Evolutionary conservation across 2,797 vertebrate species (phyloP), one percentile per base, ranked within the genome.

Genomic region (Loriculus beryllinus): DNA sequence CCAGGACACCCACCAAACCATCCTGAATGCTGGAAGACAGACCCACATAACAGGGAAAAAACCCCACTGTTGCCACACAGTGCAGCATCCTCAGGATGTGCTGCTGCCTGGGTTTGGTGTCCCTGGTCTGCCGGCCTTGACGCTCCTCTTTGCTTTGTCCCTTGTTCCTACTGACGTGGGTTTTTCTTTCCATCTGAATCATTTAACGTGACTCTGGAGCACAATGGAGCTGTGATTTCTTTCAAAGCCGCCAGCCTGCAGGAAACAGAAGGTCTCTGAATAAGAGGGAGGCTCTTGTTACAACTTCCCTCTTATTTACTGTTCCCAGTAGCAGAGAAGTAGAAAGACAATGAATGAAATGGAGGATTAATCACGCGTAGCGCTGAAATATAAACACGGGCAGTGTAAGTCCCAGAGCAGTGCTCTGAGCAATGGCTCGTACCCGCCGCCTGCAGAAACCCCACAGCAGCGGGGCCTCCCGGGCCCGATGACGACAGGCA

Each of bases 181-280:
- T 37, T 92, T 90, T 91, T 77, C 80, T 93, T 92, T 93, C 84
- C 77, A 39, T 90, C 80, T 69, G 91, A 93, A 88, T 67, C 86
- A 84, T 64, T 90, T 82, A 88, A 25, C 33, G 10, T 9, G 75
- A 67, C 83, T 95, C 45, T 1, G 56, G 78, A 95, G 64, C 71
- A 94, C 90, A 95, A 93, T 79, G 70, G 88, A 90, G 88, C 92
- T 93, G 96, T 94, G 93, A 92, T 95, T 95, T 92, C 82, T 85
- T 90, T 64, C 2, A 2, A 82, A 89, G 83, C 78, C 0, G 7
- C 78, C 92, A 96, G 88, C 84, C 75, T 93, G 92, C 94, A 95
- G 96, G 96, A 96, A 96, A 95, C 94, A 95, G 92, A 93, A 96
- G 94, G 93, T 85, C 88, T 90, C 93, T 85, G 92, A 94, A 92